Base-by-base conservation (phyloP, 2,888 invertebrate species). In the Trachelus troglodyta region DNA sequence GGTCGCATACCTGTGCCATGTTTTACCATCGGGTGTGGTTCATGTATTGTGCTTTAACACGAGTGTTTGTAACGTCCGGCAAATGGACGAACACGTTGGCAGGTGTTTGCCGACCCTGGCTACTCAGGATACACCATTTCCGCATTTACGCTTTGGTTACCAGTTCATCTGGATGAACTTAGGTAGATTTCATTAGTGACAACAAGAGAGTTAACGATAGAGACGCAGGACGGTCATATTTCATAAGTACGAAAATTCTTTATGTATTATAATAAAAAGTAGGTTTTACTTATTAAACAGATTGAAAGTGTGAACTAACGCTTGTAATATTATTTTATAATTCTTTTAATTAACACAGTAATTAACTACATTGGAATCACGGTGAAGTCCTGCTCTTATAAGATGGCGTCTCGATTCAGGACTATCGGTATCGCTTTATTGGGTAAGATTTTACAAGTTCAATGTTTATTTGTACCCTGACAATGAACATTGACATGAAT, bases 1-100 rank as follows among this genome's bases (percentile, higher is more conserved):
- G 83, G 80, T 79, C 81, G 37, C 80, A 74, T 75, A 80, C 77
- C 79, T 76, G 79, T 34, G 23, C 2, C 23, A 56, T 56, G 56
- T 56, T 56, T 56, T 78, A 80, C 83, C 81, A 81, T 81, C 82
- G 82, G 83, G 83, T 82, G 83, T 80, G 81, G 83, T 82, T 81
- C 76, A 79, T 84, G 82, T 83, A 82, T 81, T 81, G 78, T 79
- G 82, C 80, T 81, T 83, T 79, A 82, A 81, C 80, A 81, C 79
- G 75, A 30, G 68, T 74, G 77, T 78, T 75, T 81, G 82, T 84
- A 83, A 84, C 80, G 80, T 81, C 81, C 82, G 78, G 80, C 78
- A 80, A 81, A 80, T 77, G 80, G 78, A 76, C 77, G 75, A 69
- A 35, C 34, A 35, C 40, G 68, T n/a, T 3, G 12, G 75, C 69